Base-by-base conservation (phyloP, 1,140 invertebrate species). In the Drosophila equinoxialis region DNA sequence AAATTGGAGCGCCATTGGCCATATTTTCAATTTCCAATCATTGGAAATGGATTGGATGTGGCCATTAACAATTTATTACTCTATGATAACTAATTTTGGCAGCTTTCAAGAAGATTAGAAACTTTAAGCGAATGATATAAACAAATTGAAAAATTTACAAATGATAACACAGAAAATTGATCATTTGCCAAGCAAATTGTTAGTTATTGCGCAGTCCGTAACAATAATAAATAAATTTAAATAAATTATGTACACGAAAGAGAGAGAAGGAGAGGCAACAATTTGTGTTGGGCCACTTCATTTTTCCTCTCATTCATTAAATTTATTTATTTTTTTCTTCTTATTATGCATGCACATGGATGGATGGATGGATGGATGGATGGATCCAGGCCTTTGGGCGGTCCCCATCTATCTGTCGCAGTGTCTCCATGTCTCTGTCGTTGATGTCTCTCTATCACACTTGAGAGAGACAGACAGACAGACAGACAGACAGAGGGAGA, bases 271-370 rank as follows among this genome's bases (percentile, higher is more conserved):
- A 7, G 5, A 45, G 14, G 45, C 17, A 51, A 51, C 45, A 51
- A 51, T 11, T 51, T 51, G 45, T 51, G 37, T 39, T 51, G 17
- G 30, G 30, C 30, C 6, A 30, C 30, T 30, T 23, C 20, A n/a
- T 20, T 51, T 51, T 69, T 67, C 61, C 62, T 73, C 68, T 75
- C 83, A 87, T 86, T 84, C 79, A 86, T 74, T 65, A 65, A 77
- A 79, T 87, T 87, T 79, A 57, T 69, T 51, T 30, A 30, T 30
- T 30, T 30, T 30, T 59, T 45, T 48, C 14, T 65, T 51, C 14
- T 65, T 51, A 51, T 51, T 51, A 51, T 51, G 45, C 45, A 51
- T 51, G 45, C 45, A 51, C 45, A 51, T 51, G 45, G 45, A 20
- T 48, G 45, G 17, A 51, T 17, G 17, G 45, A 20, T 48, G 45